phyloP scores from a whole-genome alignment of 2,888 invertebrate species.

The Orthosia gracilis region DNA sequence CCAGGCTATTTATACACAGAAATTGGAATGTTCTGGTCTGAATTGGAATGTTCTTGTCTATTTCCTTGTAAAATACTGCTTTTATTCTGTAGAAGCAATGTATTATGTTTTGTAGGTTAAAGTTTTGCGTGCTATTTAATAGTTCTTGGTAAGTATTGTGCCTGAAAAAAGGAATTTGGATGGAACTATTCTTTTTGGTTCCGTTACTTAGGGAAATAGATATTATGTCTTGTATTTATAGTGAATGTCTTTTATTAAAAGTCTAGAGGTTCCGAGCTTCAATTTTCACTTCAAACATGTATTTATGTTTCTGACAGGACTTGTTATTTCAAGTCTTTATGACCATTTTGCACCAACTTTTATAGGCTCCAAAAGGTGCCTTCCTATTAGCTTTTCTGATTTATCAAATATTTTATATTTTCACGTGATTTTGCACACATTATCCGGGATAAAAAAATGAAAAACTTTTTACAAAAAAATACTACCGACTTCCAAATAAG shows the following conservation, averaged over 20 bases:
- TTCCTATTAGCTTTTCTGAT: too few relatives aligned
- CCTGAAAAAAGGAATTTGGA: neutral
- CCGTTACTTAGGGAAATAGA: neutral
- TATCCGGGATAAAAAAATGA: too few relatives aligned
- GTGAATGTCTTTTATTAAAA: neutral
- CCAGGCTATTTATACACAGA: conserved; percentile 29
- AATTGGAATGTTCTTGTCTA: conserved; percentile 34
- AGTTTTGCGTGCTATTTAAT: conserved; percentile 36
- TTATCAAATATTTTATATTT: too few relatives aligned
- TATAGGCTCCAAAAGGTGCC: too few relatives aligned
- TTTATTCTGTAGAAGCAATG: conserved; percentile 39
- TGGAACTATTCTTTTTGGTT: neutral
- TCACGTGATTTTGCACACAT: too few relatives aligned
- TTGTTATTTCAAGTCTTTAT: too few relatives aligned
- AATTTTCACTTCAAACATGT: neutral
- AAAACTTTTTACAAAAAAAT: too few relatives aligned
- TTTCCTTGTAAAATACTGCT: conserved; percentile 42
- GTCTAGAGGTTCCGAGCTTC: neutral
- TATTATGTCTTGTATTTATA: neutral
- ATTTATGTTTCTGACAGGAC: neutral
- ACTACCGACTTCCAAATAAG: too few relatives aligned
- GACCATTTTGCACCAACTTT: too few relatives aligned
- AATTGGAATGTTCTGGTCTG: conserved; percentile 35
- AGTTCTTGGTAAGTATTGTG: neutral
- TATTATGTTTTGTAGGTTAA: conserved; percentile 19